Evolutionary conservation across 2,797 vertebrate genomes (phyloP).

Genomic region (Acanthiza pusilla): DNA sequence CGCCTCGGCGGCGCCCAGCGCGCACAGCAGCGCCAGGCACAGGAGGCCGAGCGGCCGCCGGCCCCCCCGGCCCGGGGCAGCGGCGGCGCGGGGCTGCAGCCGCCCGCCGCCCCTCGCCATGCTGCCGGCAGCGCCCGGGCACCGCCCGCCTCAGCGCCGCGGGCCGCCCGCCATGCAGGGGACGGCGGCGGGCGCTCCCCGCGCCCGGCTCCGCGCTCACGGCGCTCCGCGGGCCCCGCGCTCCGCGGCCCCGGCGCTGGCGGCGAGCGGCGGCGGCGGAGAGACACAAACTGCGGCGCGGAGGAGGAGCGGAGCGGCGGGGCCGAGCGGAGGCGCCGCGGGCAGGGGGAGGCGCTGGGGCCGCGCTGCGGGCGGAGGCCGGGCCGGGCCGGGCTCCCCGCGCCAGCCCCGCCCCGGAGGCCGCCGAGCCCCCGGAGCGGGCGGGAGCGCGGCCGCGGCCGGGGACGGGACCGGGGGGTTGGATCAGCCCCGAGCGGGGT

Average conservation of each 20-base stretch:
- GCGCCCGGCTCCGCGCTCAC: neutral
- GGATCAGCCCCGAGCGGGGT: accelerated
- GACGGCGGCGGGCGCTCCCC: neutral
- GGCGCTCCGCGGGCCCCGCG: neutral
- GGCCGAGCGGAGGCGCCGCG: neutral
- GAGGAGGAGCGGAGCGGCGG: neutral
- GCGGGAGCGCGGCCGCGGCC: neutral
- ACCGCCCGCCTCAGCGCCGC: neutral
- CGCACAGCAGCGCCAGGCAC: conserved; percentile 74
- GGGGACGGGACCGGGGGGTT: too few relatives aligned
- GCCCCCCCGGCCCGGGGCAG: neutral
- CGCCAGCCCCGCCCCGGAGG: neutral
- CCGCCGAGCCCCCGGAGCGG: neutral
- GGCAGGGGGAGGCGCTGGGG: neutral
- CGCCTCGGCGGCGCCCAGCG: conserved; percentile 79
- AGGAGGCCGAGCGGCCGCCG: conserved; percentile 74
- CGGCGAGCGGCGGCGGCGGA: neutral
- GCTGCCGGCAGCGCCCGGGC: conserved; percentile 2
- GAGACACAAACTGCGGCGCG: neutral
- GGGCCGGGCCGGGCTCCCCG: neutral
- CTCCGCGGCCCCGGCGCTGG: too few relatives aligned
- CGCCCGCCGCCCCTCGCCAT: conserved; percentile 12
- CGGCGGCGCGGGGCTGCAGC: neutral
- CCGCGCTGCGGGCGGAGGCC: neutral
- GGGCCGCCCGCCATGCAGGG: conserved; percentile 10